A percentile compares a stretch with the other conserved stretches of the same genome.
Evolutionary conservation across 2,888 invertebrate genomes (phyloP).

Genomic region (Dynastes hyllus): DNA sequence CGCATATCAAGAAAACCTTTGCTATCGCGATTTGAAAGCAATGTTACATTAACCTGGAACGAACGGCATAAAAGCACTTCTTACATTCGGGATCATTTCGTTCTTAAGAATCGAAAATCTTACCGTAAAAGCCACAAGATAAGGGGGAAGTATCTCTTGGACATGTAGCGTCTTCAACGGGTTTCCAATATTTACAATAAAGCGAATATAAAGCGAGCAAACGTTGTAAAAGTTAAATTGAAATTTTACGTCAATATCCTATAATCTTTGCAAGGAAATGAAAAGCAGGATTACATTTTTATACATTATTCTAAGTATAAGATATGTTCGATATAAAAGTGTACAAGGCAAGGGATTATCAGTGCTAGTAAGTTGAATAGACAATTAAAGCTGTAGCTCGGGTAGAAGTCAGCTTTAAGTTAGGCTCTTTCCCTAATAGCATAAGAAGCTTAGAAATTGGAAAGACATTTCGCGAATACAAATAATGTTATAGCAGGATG

Average conservation of each 20-base stretch:
- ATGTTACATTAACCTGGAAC: slow-evolving; percentile 45
- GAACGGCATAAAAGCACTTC: slow-evolving; percentile 33
- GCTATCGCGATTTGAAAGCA: slow-evolving; percentile 37
- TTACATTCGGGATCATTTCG: slow-evolving; percentile 14
- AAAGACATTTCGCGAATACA: too few species aligned
- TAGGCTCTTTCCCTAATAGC: too few species aligned
- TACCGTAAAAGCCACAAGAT: slow-evolving; percentile 2
- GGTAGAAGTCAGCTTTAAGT: too few species aligned
- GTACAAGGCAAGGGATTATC: too few species aligned
- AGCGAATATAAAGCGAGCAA: slow-evolving; percentile 2
- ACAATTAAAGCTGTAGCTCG: too few species aligned
- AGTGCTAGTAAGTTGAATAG: too few species aligned
- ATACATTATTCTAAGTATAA: too few species aligned
- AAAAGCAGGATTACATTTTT: neutral
- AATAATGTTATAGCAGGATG: too few species aligned
- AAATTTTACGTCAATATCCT: neutral
- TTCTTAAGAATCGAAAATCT: slow-evolving; percentile 16
- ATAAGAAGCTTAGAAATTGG: too few species aligned
- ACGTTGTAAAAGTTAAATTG: slow-evolving; percentile 10
- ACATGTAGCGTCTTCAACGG: neutral
- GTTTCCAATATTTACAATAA: slow-evolving; percentile 7
- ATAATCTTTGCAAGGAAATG: neutral
- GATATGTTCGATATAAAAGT: too few species aligned
- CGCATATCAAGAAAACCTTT: slow-evolving; percentile 35
- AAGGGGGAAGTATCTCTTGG: neutral